A percentile compares a stretch with the other conserved stretches of the same genome.
Evolutionary conservation across 2,797 vertebrate species (phyloP).

Genomic region (Silurus lanzhouensis): DNA sequence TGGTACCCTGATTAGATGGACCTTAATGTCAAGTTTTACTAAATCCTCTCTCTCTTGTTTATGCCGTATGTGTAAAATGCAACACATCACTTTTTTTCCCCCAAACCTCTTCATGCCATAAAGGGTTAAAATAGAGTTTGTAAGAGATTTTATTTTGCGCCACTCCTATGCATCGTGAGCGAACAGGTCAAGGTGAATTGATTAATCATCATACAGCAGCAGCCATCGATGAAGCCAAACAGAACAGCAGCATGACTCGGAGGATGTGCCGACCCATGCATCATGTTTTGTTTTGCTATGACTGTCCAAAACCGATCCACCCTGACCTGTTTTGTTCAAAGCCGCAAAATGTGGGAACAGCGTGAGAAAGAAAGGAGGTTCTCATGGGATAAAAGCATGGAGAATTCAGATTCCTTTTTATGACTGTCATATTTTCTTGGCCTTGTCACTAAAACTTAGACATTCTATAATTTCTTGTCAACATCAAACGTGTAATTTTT

Average conservation of each 20-base stretch:
- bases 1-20: too few relatives aligned
- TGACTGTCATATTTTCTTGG: not conserved
- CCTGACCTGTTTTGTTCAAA: constrained; percentile 15
- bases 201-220: not conserved
- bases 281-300: constrained; percentile 3
- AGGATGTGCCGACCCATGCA: not conserved
- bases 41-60: not conserved
- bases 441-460: too few relatives aligned
- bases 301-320: constrained; percentile 10
- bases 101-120: not conserved
- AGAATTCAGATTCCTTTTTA: not conserved
- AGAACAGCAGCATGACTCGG: not conserved
- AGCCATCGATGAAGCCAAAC: not conserved
- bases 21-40: not conserved
- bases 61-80: not conserved
- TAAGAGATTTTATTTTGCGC: not conserved
- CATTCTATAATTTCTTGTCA: not conserved
- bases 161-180: not conserved
- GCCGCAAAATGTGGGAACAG: constrained; percentile 4
- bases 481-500: not conserved
- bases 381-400: not conserved
- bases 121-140: not conserved
- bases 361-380: constrained; percentile 25
- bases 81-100: not conserved
- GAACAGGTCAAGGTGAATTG: constrained; percentile 15